Evolutionary conservation across 2,888 invertebrate species (phyloP).

Genomic region (Acanthosepion pharaonis): DNA sequence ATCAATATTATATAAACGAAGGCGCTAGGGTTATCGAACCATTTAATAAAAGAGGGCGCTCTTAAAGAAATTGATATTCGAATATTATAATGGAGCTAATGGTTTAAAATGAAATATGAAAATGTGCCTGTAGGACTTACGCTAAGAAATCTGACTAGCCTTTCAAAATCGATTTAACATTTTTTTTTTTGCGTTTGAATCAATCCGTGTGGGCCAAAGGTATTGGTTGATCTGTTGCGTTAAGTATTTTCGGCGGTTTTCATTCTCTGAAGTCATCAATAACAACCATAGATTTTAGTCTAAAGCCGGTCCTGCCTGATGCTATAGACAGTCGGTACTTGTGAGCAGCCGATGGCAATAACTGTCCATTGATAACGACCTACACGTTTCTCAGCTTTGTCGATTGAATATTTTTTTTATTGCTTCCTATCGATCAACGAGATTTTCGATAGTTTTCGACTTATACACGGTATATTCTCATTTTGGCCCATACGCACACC

Average conservation of each 20-base stretch:
- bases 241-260: not conserved
- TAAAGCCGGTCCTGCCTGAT: not conserved
- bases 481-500: not conserved
- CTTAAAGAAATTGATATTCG: not conserved
- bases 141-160: not conserved
- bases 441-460: not conserved
- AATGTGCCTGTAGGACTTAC: not conserved
- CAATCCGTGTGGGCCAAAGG: not conserved
- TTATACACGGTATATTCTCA: not conserved
- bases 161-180: not conserved
- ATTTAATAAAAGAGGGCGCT: not conserved
- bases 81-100: not conserved
- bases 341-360: not conserved
- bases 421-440: not conserved
- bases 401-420: not conserved
- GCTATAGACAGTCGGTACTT: not conserved
- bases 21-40: not conserved
- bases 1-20: not conserved
- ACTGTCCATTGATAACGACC: not conserved
- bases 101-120: not conserved
- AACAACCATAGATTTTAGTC: not conserved
- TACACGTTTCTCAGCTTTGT: not conserved
- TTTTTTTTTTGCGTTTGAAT: not conserved
- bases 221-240: not conserved
- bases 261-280: not conserved